Percentiles rank a stretch among this genome's conserved stretches.
These are phyloP conservation scores for Willowsia nigromaculata DNA, from an alignment of 2,888 invertebrate species.

Conservation along the genomic window DNA sequence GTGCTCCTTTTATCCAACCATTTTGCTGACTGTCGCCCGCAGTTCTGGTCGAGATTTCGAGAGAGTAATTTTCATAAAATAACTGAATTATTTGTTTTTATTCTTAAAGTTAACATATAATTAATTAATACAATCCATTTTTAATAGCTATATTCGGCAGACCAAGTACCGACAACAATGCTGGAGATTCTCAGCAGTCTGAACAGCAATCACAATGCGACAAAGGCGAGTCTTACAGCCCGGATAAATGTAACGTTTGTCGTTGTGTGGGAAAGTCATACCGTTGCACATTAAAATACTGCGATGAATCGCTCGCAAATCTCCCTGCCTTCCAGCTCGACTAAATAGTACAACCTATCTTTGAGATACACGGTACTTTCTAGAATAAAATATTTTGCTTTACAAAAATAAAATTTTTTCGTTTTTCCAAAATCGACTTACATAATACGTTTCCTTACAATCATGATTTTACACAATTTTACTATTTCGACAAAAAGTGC, in stretches of 20 bases:
- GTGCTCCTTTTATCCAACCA: neutral
- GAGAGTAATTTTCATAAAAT: neutral
- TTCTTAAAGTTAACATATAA: neutral
- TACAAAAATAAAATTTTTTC: neutral
- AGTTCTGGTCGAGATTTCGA: neutral
- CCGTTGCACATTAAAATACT: conserved; percentile 32
- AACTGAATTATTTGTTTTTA: neutral
- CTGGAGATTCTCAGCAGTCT: neutral
- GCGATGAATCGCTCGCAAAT: neutral
- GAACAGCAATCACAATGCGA: neutral
- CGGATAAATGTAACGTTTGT: conserved; percentile 33
- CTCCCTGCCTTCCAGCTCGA: neutral
- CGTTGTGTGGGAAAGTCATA: conserved; percentile 1
- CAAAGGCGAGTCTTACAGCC: conserved; percentile 39
- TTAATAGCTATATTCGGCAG: neutral
- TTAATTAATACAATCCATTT: neutral
- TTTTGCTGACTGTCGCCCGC: neutral
- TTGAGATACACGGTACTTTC: neutral
- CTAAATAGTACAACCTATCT: neutral
- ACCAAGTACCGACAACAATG: neutral
- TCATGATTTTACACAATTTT: no score
- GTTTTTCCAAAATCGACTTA: no score
- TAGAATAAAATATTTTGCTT: neutral
- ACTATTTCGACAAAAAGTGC: no score
- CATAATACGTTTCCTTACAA: no score